phyloP scores from a whole-genome alignment of 2,113 vertebrate genomes.

The Trichomycterus rosablanca region DNA sequence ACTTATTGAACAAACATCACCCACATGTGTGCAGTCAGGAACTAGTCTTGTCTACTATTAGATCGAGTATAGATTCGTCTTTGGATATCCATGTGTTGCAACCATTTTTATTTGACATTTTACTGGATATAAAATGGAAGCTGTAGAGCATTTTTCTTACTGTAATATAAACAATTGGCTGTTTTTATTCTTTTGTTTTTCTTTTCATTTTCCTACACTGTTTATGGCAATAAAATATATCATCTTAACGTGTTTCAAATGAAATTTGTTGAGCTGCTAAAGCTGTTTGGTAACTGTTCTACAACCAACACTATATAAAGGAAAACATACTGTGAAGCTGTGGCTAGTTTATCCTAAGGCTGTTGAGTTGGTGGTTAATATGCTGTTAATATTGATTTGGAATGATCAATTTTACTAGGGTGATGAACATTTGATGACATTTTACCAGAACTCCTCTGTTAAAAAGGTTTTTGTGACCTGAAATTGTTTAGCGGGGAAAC shows the following conservation, averaged over 20 bases:
- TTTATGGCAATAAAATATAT: constrained; percentile 74
- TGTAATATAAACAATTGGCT: constrained; percentile 56
- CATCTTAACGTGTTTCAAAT: constrained; percentile 54
- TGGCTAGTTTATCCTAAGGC: too few relatives aligned
- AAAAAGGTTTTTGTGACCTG: too few relatives aligned
- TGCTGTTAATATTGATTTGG: too few relatives aligned
- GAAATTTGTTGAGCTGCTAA: constrained; percentile 34
- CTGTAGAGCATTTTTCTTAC: constrained; percentile 54
- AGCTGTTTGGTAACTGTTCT: too few relatives aligned
- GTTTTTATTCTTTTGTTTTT: constrained; percentile 58
- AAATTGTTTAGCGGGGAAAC: too few relatives aligned
- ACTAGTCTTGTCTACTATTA: constrained; percentile 38
- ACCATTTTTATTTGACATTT: constrained; percentile 48
- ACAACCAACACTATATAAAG: too few relatives aligned
- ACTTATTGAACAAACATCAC: constrained; percentile 37
- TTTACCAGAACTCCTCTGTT: too few relatives aligned
- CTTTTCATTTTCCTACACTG: constrained; percentile 60
- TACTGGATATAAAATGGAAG: constrained; percentile 47
- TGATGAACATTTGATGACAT: too few relatives aligned
- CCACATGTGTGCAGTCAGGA: constrained; percentile 36
- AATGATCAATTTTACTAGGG: too few relatives aligned
- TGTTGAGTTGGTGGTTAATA: too few relatives aligned
- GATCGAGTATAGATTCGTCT: constrained; percentile 42
- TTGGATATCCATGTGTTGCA: constrained; percentile 46
- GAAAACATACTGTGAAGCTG: too few relatives aligned